Base-by-base conservation (phyloP, 2,797 vertebrate genomes). In the Artibeus lituratus region DNA sequence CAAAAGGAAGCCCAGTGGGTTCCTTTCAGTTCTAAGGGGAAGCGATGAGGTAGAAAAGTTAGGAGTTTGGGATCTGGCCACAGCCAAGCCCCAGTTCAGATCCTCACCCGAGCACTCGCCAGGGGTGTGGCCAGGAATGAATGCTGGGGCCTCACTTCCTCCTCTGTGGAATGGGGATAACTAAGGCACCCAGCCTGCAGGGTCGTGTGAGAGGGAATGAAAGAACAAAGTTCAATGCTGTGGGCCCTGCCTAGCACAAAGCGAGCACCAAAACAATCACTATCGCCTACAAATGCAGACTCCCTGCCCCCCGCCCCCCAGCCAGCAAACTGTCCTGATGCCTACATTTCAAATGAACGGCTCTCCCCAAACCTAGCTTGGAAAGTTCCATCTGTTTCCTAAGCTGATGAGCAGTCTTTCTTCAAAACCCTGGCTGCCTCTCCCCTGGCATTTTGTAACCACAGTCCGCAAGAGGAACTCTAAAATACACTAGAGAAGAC, bases 301-400 rank as follows among this genome's bases (percentile, higher is more conserved):
- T 65, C 59, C 59, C 5, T 3, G 10, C 26, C 73, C 24, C 8
- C 44, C 16, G 73, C 1, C 5, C 15, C 15, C 3, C 18, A 72
- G 89, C 49, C 70, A 69, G 90, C 16, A 76, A 76, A 49, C 51
- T 74, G 77, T 72, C 91, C 82, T n/a, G n/a, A 80, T 88, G 83
- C 26, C 37, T 44, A 53, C 32, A 95, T 92, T 84, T 93, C 80
- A 84, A 72, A 69, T 47, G 85, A 78, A 67, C 51, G 49, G 51
- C 55, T 90, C 88, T 88, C 80, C 74, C 73, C 73, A 89, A 88
- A 70, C 7, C 35, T 5, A 11, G 53, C n/a, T 10, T 73, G 65
- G 94, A 89, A 95, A 96, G 39, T 78, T 92, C 89, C 47, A 74
- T 65, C 69, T 0, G 32, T 65, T 84, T 95, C 88, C 73, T 73